Evolutionary conservation across 2,888 invertebrate species (phyloP), one percentile per base, ranked within the genome.

Genomic region (Ophioninae sp.): DNA sequence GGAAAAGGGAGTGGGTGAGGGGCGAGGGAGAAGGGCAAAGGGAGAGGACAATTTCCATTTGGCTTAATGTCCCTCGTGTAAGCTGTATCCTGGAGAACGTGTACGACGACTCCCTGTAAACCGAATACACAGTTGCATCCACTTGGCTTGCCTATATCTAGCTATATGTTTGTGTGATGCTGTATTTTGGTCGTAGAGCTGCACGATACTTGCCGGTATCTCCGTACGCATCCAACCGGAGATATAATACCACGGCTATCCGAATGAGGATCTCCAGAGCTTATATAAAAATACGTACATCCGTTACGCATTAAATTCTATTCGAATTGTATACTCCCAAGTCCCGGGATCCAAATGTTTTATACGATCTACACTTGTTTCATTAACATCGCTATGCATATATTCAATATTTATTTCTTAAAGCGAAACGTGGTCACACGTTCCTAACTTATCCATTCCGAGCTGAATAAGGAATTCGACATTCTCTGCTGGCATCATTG

Each of bases 1-100:
- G 71, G 71, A 67, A 37, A 44, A 65, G 44, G 58, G 74, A 61
- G 74, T 78, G 77, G 69, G 56, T 39, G 39, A 67, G 37, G 74
- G 68, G 73, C 13, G 61, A 69, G 51, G 69, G 64, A 58, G 63
- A 79, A 71, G 30, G 22, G 37, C 56, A 61, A 30, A 51, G 72
- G 71, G 80, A 79, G 73, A 81, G 73, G 81, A 82, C 83, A 85
- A 83, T 85, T 85, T 85, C 85, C 83, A 85, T 85, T 85, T 82
- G 85, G 81, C 81, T 85, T 85, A 85, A 85, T 85, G 83, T 83
- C 81, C 75, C 82, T 85, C 75, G 85, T 85, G 85, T 85, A 85
- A 85, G 82, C 83, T 82, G 83, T 78, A 81, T 81, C 80, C 81
- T 82, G 68, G 79, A 82, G 79, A 76, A 84, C 81, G 81, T 84